Evolutionary conservation across 2,888 invertebrate species (phyloP).

Genomic region (Apodemia zela): DNA sequence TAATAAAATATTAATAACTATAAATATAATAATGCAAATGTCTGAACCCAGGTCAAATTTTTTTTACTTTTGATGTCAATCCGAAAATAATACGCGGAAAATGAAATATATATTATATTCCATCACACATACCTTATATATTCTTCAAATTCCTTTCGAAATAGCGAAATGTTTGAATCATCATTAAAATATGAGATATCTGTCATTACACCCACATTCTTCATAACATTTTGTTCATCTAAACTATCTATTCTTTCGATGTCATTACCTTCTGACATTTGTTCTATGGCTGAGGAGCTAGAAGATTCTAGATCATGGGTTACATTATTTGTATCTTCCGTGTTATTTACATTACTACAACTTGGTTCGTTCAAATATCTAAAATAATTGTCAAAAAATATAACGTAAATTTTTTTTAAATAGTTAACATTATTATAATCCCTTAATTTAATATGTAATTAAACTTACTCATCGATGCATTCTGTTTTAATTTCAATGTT

Average conservation of each 20-base stretch:
- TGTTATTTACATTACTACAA: slow-evolving; percentile 33
- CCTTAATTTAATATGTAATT: background rate
- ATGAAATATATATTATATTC: background rate
- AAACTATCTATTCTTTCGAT: slow-evolving; percentile 40
- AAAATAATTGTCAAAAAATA: slow-evolving; percentile 25
- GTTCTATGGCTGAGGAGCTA: slow-evolving; percentile 46
- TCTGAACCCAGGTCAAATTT: no score
- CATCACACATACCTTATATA: slow-evolving; percentile 36
- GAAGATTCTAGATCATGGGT: slow-evolving; percentile 41
- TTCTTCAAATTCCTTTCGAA: slow-evolving; percentile 54
- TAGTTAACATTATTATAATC: no score
- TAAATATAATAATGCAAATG: no score
- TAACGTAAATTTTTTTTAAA: no score
- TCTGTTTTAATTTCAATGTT: slow-evolving; percentile 70
- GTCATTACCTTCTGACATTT: slow-evolving; percentile 45
- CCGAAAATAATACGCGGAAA: background rate
- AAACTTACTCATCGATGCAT: slow-evolving; percentile 67
- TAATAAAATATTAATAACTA: no score
- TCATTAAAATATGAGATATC: slow-evolving; percentile 39
- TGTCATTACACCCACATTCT: slow-evolving; percentile 46
- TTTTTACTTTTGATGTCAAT: no score
- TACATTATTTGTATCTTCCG: slow-evolving; percentile 35
- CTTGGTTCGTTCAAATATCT: slow-evolving; percentile 37
- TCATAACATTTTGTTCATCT: slow-evolving; percentile 34
- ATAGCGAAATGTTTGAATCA: slow-evolving; percentile 37